Percentiles rank a stretch among this genome's conserved stretches.
Conservation (phyloP, 2,888 invertebrate species). For the Antitype chi region DNA sequence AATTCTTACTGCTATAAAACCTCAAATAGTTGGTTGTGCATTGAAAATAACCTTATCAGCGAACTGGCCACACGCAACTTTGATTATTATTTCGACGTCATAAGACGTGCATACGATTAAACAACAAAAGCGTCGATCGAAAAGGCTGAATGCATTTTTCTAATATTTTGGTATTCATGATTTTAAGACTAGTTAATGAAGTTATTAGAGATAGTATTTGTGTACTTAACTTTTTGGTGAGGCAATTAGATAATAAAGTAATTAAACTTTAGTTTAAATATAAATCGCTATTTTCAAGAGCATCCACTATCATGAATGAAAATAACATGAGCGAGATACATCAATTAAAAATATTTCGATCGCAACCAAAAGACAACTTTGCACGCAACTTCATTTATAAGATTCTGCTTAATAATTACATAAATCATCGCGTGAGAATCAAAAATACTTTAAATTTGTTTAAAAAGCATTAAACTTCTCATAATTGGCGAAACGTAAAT, state of each 20-base stretch:
- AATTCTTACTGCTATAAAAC: constrained; percentile 62
- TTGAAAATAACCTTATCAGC: constrained; percentile 55
- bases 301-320: background rate
- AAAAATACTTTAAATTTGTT: constrained; percentile 31
- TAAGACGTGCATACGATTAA: constrained; percentile 28
- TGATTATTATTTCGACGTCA: constrained; percentile 26
- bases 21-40: constrained; percentile 58
- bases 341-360: constrained; percentile 32
- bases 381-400: constrained; percentile 16
- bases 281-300: background rate
- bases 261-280: background rate
- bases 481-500: constrained; percentile 59
- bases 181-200: background rate
- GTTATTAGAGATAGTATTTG: background rate
- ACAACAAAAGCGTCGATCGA: constrained; percentile 1
- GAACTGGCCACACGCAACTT: constrained; percentile 62
- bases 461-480: constrained; percentile 42
- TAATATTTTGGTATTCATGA: background rate
- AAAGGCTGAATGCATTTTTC: constrained; percentile 19
- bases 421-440: constrained; percentile 39
- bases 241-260: background rate
- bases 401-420: constrained; percentile 46
- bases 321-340: background rate
- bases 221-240: background rate
- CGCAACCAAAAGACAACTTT: constrained; percentile 9